Evolutionary conservation across 2,888 invertebrate species (phyloP), one percentile per base, ranked within the genome.

Genomic region (Gisinianus flammeolus): DNA sequence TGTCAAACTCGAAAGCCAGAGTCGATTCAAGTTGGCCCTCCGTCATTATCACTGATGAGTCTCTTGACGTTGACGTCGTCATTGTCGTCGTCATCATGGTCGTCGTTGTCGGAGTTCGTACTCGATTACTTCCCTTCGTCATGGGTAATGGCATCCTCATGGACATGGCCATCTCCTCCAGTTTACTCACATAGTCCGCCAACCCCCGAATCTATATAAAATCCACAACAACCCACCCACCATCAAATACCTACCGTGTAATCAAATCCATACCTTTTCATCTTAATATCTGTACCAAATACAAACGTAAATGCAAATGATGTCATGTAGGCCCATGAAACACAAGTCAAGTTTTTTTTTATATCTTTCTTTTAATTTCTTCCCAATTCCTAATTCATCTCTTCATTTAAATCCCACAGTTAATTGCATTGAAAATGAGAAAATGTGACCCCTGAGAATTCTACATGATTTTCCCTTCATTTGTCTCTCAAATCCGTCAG

Each of bases 171-270:
- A 76, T 69, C n/a, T 76, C 71, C 22, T 77, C 79, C 66, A 79
- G 71, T 74, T 79, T 76, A 44, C 64, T 73, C 76, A 76, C 74
- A 71, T 79, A 79, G 64, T 79, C 79, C 28, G 74, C 75, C 70
- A 79, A 66, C 16, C 79, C 77, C 28, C 79, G 76, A 33, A 79
- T 79, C 79, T 77, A 58, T 24, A 52, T 44, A 44, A 30, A 52
- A 75, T 66, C 30, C 30, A 56, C 52, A 76, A 30, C 26, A 66
- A 4, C 24, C 54, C 54, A 12, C 16, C n/a, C 54, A 54, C 16
- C 6, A 8, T 54, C 54, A 54, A 5, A 54, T 19, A 54, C 16
- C 54, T n/a, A 12, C 6, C 44, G 16, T 16, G 44, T 44, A 44
- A 10, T 6, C n/a, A n/a, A n/a, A n/a, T n/a, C n/a, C n/a, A n/a